Evolutionary conservation across 2,113 vertebrate species (phyloP).

Genomic region (Nyctereutes procyonoides): DNA sequence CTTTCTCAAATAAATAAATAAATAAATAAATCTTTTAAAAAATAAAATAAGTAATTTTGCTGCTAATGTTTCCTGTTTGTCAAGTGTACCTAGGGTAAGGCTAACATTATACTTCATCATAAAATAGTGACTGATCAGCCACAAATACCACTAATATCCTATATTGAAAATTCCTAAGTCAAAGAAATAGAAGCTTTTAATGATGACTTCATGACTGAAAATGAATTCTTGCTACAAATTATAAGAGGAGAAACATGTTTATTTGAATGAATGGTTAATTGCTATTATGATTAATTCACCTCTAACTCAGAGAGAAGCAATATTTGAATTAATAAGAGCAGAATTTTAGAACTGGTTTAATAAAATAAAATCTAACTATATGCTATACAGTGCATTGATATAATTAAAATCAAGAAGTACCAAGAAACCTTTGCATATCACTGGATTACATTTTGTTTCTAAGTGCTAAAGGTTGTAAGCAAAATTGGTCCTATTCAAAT

Average conservation of each 20-base stretch:
- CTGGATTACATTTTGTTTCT: background rate
- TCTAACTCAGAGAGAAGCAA: background rate
- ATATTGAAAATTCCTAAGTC: background rate
- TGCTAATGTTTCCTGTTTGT: background rate
- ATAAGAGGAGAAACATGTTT: background rate
- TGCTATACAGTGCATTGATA: background rate
- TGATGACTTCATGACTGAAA: background rate
- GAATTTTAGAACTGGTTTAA: background rate
- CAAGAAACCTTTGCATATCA: background rate
- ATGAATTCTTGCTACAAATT: background rate
- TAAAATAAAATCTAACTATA: background rate
- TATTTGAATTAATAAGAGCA: background rate
- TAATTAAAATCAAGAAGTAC: background rate
- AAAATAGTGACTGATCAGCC: background rate
- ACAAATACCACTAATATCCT: background rate
- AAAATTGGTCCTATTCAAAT: background rate
- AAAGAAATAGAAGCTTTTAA: background rate
- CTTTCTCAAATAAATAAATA: too few species aligned
- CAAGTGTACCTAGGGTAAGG: background rate
- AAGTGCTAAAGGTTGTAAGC: background rate
- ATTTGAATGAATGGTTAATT: conserved; percentile 4
- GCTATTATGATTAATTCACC: background rate
- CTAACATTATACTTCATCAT: background rate
- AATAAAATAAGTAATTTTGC: background rate
- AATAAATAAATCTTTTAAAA: too few species aligned